Conservation (phyloP, 2,113 vertebrate genomes). For the Catharus fuscescens region DNA sequence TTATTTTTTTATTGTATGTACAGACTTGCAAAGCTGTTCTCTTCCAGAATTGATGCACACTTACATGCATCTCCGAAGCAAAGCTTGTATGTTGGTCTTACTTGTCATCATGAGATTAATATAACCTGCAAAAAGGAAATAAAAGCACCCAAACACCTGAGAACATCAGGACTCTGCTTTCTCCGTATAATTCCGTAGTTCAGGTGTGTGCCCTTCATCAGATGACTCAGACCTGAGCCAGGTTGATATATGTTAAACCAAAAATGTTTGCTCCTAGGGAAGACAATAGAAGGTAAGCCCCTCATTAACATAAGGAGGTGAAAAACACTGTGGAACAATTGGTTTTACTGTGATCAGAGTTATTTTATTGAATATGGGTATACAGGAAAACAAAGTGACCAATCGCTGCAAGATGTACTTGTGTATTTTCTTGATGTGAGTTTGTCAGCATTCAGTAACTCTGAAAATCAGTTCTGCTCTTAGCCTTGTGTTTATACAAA, state of each 20-base stretch:
- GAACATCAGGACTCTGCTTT: neutral
- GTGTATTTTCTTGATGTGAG: neutral
- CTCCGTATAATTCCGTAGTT: neutral
- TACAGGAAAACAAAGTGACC: neutral
- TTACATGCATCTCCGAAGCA: neutral
- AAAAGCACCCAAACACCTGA: neutral
- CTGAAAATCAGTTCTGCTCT: neutral
- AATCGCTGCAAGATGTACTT: neutral
- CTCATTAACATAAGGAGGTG: neutral
- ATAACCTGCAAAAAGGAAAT: neutral
- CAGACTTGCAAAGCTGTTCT: neutral
- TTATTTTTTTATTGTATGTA: neutral
- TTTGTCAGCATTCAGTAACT: neutral
- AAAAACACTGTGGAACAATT: neutral
- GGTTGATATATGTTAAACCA: neutral
- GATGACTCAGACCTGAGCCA: neutral
- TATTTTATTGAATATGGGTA: neutral
- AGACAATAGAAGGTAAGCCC: neutral
- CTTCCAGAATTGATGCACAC: neutral
- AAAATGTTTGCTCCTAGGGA: neutral
- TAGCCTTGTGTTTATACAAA: neutral
- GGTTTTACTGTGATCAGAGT: neutral
- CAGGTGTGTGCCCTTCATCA: neutral
- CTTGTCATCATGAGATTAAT: neutral
- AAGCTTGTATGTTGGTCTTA: neutral